phyloP scores from a whole-genome alignment of 2,797 vertebrate species.

The Podargus strigoides region DNA sequence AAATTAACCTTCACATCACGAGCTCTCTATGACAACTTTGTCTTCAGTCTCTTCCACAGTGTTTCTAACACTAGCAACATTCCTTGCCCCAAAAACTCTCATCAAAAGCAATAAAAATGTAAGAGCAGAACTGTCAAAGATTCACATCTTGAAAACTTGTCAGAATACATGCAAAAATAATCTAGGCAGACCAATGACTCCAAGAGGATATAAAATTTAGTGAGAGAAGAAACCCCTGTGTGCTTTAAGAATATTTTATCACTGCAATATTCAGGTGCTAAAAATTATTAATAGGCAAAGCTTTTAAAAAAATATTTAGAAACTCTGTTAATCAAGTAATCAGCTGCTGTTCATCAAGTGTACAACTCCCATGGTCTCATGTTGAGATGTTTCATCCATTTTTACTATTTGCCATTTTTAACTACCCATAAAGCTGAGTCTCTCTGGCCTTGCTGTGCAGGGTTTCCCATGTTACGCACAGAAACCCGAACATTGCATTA shows the following conservation, averaged over 20 bases:
- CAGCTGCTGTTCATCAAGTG: background rate
- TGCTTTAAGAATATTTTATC: background rate
- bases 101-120: background rate
- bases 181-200: background rate
- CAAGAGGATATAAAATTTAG: background rate
- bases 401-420: too few relatives aligned
- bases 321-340: background rate
- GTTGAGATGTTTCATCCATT: background rate
- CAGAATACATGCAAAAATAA: background rate
- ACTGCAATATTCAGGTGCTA: background rate
- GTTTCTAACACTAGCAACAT: background rate
- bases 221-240: background rate
- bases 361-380: fast-evolving
- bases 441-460: background rate
- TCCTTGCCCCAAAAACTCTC: background rate
- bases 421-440: background rate
- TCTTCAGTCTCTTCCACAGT: background rate
- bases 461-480: background rate
- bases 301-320: background rate
- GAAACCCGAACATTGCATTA: background rate
- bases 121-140: background rate
- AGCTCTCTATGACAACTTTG: background rate
- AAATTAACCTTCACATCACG: background rate
- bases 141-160: background rate
- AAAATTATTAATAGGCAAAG: background rate